phyloP scores from a whole-genome alignment of 2,797 vertebrate genomes.

The Dendrocincla tyrannina region DNA sequence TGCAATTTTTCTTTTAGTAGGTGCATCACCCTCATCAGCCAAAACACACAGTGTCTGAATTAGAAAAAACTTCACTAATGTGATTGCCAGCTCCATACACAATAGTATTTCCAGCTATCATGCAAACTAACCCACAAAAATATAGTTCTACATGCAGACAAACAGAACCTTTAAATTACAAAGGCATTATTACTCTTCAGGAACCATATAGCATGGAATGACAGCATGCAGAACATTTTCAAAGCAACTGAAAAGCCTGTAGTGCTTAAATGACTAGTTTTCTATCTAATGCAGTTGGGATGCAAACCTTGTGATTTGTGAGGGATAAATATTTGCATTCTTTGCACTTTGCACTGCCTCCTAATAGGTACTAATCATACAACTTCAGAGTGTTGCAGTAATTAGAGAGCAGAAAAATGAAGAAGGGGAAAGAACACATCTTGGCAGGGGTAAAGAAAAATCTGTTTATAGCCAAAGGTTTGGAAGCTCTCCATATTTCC shows the following conservation, averaged over 20 bases:
- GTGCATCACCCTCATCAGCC: not conserved
- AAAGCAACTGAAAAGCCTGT: not conserved
- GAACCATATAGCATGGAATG: not conserved
- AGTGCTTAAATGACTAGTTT: not conserved
- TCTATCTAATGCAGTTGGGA: not conserved
- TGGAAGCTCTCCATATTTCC: not conserved
- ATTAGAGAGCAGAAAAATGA: not conserved
- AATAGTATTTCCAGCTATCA: not conserved
- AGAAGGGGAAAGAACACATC: not conserved
- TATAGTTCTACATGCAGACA: not conserved
- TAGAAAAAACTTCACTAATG: not conserved
- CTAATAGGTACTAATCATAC: not conserved
- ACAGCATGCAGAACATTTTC: slow-evolving; percentile 7
- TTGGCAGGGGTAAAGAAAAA: not conserved
- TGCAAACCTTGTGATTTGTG: not conserved
- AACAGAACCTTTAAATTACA: not conserved
- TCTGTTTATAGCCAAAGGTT: not conserved
- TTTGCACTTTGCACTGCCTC: slow-evolving; percentile 60
- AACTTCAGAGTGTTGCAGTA: not conserved
- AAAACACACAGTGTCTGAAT: not conserved
- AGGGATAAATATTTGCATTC: slow-evolving; percentile 55
- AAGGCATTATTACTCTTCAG: not conserved
- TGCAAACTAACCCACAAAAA: slow-evolving; percentile 1
- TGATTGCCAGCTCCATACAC: not conserved
- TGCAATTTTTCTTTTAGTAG: not conserved